Evolutionary conservation across 2,797 vertebrate genomes (phyloP), one percentile per base, ranked within the genome.

Genomic region (Gallinago solitaria): DNA sequence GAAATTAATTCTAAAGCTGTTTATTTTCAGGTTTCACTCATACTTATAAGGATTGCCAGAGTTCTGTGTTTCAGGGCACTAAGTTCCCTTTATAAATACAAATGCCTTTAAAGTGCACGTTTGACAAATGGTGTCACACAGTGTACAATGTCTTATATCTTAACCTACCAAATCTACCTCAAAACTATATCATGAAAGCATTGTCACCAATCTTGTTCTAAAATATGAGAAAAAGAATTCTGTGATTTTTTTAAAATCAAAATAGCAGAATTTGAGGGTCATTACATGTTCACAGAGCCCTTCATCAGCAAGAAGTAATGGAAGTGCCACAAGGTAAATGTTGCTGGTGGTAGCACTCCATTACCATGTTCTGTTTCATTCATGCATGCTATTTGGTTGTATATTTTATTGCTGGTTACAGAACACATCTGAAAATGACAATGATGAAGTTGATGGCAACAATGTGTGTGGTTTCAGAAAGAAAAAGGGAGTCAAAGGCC

Each of bases 371-470:
- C 68, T 90, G 41, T 89, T 90, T 95, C 59, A 89, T 87, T 96
- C 50, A 83, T 73, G 47, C 21, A 11, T 95, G 21, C 87, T 97
- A 87, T 89, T 95, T 94, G 82, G 39, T 78, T 94, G 91, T 97
- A 78, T 97, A 87, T 97, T 95, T 97, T 97, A 79, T 97, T 97
- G 48, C 95, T 97, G 89, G 78, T 97, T 97, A 59, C 97, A 99
- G 99, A 98, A 98, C 50, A 79, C 87, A 27, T 75, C 94, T 82
- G 96, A 85, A 90, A 97, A 96, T 95, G 97, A 97, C 93, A 97
- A 82, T 94, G 98, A 99, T 96, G 98, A 99, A 90, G 95, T 98
- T 47, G 99, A 99, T 95, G 98, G 98, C 88, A 98, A 97, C 84
- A 95, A 94, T 91, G 96, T 98, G 81, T 97, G 92, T 97, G 98